Base-by-base conservation (phyloP, 2,113 vertebrate genomes). In the Heterochromis multidens region DNA sequence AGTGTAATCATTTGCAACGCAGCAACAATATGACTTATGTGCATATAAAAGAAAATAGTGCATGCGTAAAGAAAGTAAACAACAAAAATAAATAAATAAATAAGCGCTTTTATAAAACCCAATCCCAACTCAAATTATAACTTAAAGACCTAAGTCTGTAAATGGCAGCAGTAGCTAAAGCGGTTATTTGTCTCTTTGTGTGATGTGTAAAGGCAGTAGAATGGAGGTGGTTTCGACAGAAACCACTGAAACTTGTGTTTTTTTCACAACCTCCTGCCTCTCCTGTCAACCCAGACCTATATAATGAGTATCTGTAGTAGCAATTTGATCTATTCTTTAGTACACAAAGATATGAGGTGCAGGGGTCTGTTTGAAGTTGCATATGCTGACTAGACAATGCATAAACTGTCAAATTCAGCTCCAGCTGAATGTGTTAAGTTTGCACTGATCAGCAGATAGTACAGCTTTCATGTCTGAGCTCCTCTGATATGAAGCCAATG, bases 211-310 rank as follows among this genome's bases (percentile, higher is more conserved):
- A 91, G 35, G 74, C 80, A 88, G 77, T 65, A 85, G 79, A 74
- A 78, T 81, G 67, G 78, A 88, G 89, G 91, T 80, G 93, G 95
- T 95, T 95, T 93, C 29, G 86, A 57, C 56, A 77, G 60, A 92
- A 95, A 95, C 94, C 95, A 95, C 94, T 52, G 93, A 95, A 96
- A 95, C 92, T 86, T 25, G 17, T 25, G 58, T 87, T 89, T 88
- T 89, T 83, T 82, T 90, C 83, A 85, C 76, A 77, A 83, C 43
- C 21, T 56, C 12, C 57, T 70, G 49, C 60, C 43, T 83, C 81
- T 77, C 59, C 58, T 54, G 81, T 77, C 46, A 46, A 54, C 67
- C 43, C 43, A 74, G 67, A 74, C 27, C 46, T 74, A 74, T 74
- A 74, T 74, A 74, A 31, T 31, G 13, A 74, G 46, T 74, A n/a